Percentiles rank a stretch among this genome's conserved stretches.
phyloP scores from a whole-genome alignment of 1,140 invertebrate species.

The Nasonia vitripennis region DNA sequence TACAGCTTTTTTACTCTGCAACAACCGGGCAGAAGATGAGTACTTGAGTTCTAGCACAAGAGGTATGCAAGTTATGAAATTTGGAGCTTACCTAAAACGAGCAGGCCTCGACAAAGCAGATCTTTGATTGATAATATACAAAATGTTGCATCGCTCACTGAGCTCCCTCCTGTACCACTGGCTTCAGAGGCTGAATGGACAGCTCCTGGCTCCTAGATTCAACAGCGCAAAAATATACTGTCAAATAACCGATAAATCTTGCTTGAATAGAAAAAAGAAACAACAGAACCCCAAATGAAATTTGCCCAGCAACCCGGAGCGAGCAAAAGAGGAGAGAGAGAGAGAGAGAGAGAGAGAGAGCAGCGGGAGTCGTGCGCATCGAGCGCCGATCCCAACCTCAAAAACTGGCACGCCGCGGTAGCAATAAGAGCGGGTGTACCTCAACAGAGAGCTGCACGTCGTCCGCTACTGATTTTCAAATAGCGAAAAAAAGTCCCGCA shows the following conservation, averaged over 20 bases:
- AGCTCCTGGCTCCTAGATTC: background rate
- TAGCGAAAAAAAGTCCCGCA: constrained; percentile 5
- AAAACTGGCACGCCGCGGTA: background rate
- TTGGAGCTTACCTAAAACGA: constrained; percentile 16
- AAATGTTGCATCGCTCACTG: constrained; percentile 39
- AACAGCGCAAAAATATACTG: constrained; percentile 16
- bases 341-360: background rate
- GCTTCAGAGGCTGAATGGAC: background rate
- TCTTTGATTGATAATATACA: constrained; percentile 6
- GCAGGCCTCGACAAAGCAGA: background rate
- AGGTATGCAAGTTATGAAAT: background rate
- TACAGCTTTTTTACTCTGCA: constrained; percentile 26
- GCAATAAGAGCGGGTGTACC: background rate
- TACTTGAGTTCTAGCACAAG: background rate
- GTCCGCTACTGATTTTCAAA: background rate
- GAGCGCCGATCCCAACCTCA: constrained; percentile 19
- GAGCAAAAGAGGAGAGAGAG: background rate
- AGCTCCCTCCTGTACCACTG: background rate
- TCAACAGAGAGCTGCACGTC: background rate
- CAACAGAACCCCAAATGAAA: background rate
- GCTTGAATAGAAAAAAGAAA: constrained; percentile 12
- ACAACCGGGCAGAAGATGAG: background rate
- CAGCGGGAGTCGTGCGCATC: background rate
- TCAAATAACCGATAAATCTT: background rate
- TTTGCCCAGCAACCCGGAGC: background rate